Evolutionary conservation across 2,888 invertebrate genomes (phyloP).

Genomic region (Seira ritae): DNA sequence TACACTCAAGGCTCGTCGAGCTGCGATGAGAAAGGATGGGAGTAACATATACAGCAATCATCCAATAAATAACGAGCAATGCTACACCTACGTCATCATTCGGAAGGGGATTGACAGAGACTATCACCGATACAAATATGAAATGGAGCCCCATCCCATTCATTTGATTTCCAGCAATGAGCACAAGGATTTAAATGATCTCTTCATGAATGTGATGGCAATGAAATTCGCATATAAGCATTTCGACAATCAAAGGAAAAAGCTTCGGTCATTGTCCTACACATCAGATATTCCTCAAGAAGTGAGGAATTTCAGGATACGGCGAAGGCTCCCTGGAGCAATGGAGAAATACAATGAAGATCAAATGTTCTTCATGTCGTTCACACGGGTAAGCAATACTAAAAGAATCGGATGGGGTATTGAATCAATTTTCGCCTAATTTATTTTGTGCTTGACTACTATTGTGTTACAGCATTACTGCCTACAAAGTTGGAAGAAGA

Average conservation of each 20-base stretch:
- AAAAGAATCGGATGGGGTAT: too few species aligned
- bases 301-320: background rate
- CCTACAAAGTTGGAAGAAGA: too few species aligned
- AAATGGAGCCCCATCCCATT: too few species aligned
- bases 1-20: background rate
- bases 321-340: slow-evolving; percentile 4
- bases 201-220: slow-evolving; percentile 13
- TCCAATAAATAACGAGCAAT: too few species aligned
- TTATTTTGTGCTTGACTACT: background rate
- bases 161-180: too few species aligned
- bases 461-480: too few species aligned
- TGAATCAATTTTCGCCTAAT: too few species aligned
- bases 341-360: slow-evolving; percentile 32
- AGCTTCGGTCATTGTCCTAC: background rate
- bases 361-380: slow-evolving; percentile 44
- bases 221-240: slow-evolving; percentile 14
- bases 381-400: slow-evolving; percentile 30
- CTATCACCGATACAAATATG: too few species aligned
- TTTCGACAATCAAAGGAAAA: background rate
- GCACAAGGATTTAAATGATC: background rate
- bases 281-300: background rate
- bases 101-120: too few species aligned
- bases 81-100: too few species aligned
- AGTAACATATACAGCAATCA: background rate
- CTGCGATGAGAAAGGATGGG: background rate